Evolutionary conservation across 2,888 invertebrate genomes (phyloP).

Genomic region (Amphipoea lucens): DNA sequence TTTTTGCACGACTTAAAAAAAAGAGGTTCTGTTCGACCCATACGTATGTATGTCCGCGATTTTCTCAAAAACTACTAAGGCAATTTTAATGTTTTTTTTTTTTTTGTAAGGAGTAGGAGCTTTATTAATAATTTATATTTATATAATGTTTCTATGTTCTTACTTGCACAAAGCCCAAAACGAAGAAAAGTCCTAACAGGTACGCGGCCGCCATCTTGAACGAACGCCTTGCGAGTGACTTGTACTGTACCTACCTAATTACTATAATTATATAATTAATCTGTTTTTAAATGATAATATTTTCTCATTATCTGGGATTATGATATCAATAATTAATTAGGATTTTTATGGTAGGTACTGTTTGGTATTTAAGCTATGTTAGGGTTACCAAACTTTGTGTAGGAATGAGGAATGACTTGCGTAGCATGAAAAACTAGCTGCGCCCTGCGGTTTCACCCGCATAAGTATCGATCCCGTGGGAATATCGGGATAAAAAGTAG

Average conservation of each 20-base stretch:
- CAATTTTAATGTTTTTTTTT: neutral
- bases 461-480: no score
- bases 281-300: slow-evolving; percentile 45
- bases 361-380: slow-evolving; percentile 33
- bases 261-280: slow-evolving; percentile 2
- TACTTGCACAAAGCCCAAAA: slow-evolving; percentile 59
- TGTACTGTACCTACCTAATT: slow-evolving; percentile 7
- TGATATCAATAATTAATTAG: slow-evolving; percentile 52
- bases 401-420: neutral
- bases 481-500: no score
- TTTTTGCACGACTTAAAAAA: neutral
- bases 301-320: slow-evolving; percentile 50
- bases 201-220: slow-evolving; percentile 54
- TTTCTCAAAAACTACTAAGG: neutral
- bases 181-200: slow-evolving; percentile 46
- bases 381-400: slow-evolving; percentile 31
- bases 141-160: slow-evolving; percentile 1
- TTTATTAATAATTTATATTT: neutral
- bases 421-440: neutral
- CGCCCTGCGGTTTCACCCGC: no score
- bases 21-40: neutral
- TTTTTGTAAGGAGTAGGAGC: neutral
- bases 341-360: slow-evolving; percentile 27
- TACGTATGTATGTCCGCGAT: neutral
- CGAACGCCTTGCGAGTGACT: slow-evolving; percentile 21